Base-by-base conservation (phyloP, 2,888 invertebrate genomes). In the Chymomyza caudatula region DNA sequence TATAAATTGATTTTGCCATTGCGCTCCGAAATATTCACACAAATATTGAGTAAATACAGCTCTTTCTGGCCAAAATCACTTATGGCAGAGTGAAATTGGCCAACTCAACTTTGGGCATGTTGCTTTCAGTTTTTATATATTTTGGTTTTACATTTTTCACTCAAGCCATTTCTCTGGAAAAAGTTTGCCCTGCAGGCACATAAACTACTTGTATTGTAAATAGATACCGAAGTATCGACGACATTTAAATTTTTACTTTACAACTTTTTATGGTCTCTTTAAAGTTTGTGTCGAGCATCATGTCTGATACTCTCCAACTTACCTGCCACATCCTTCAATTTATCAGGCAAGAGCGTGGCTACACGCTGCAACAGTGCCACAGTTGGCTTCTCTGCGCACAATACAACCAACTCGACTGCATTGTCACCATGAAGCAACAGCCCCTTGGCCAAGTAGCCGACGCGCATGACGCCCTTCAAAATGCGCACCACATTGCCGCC, bases 391-490 rank as follows among this genome's bases (percentile, higher is more conserved):
- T 97, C 97, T 65, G 97, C 95, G 90, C 98, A 98, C 63, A 99
- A 92, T 61, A 99, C 97, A 43, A 99, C 98, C 71, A 99, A 92
- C 79, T 97, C 95, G 63, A 99, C 97, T 87, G 94, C 93, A 71
- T 94, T 94, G 91, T 99, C 98, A 4, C 97, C 97, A 74, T 95
- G 94, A 22, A 99, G 92, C 85, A 99, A 92, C 69, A 99, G 93
- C 47, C 97, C 91, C 89, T 97, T 97, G 56, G 96, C 96, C 60
- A 97, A 91, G 88, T 96, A 95, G 60, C 98, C 98, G 53, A 98
- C 98, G 72, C 98, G 94, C 97, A 98, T 98, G 25, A 98, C 98
- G 67, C 98, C 98, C 90, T 98, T 97, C 53, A 99, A 92, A 76
- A 96, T 94, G 69, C 98, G 94, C 76, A 92, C 91, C 49, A 92